Evolutionary conservation across 2,113 vertebrate species (phyloP).

Genomic region (Myodes glareolus): DNA sequence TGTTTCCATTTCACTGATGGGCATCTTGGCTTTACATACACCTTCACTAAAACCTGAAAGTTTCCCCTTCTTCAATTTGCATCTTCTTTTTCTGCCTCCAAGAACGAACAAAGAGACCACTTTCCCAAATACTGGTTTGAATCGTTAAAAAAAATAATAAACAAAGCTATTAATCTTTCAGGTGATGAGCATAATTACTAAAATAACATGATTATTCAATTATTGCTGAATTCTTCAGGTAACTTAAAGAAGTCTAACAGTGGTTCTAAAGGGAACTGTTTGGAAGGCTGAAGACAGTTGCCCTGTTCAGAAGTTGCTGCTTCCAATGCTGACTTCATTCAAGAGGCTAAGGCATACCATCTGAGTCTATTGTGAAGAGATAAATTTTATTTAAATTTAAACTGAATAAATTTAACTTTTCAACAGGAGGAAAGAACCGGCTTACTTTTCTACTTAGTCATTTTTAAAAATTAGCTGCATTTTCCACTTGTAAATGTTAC

Average conservation of each 20-base stretch:
- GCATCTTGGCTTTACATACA: slow-evolving; percentile 15
- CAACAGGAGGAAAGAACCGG: not conserved
- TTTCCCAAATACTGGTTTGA: not conserved
- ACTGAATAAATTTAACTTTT: slow-evolving; percentile 12
- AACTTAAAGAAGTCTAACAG: not conserved
- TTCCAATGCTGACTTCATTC: slow-evolving; percentile 5
- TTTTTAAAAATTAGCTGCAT: slow-evolving; percentile 21
- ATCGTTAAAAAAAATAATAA: not conserved
- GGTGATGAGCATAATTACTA: not conserved
- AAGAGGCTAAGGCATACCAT: not conserved
- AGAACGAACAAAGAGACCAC: slow-evolving; percentile 15
- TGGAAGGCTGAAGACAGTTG: not conserved
- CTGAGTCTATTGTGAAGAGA: not conserved
- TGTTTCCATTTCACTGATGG: slow-evolving; percentile 5
- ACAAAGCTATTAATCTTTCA: slow-evolving; percentile 12
- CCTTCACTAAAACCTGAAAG: slow-evolving; percentile 7
- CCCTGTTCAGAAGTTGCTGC: not conserved
- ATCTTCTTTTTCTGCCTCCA: not conserved
- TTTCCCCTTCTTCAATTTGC: not conserved
- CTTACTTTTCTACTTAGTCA: slow-evolving; percentile 5
- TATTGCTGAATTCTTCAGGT: not conserved
- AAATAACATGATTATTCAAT: slow-evolving; percentile 12
- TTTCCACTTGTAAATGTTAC: not conserved
- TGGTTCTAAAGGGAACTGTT: slow-evolving; percentile 17
- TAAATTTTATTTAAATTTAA: not conserved